Base-by-base conservation (phyloP, 2,888 invertebrate genomes). In the Choreutis nemorana region DNA sequence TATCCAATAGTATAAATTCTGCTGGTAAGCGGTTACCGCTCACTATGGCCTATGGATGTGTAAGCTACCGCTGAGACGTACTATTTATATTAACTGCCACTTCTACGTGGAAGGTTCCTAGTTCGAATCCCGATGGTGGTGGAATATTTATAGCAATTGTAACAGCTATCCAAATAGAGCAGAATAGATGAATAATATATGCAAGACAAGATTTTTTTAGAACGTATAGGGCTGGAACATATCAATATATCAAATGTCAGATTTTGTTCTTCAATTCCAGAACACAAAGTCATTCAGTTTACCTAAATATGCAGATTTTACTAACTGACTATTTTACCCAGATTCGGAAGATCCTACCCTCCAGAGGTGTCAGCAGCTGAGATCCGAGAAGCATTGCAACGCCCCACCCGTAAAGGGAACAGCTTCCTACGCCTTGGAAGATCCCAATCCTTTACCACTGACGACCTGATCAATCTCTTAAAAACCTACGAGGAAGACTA, bases 281-380 rank as follows among this genome's bases (percentile, higher is more conserved):
- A 7, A 18, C 8, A 7, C 5, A 7, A 5, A 18, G 5, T 13
- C 39, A 33, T 25, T 37, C 34, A n/a, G n/a, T n/a, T n/a, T n/a
- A n/a, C n/a, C n/a, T n/a, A n/a, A n/a, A n/a, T n/a, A n/a, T n/a
- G n/a, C n/a, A n/a, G n/a, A n/a, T 30, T 22, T 4, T 27, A 14
- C 25, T 7, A 26, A n/a, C n/a, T n/a, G n/a, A n/a, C n/a, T n/a
- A n/a, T n/a, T n/a, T 23, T 10, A 7, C 29, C 22, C 54, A 78
- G 78, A 38, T 73, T 78, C 9, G 78, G 78, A 28, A 54, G 77
- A 33, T 77, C 78, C 1, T 73, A 66, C 34, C 75, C 73, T 1
- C 50, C 55, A 13, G 73, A 73, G 31, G 58, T 67, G 0, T 66
- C 77, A 28, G 71, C 73, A 2, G 70, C 66, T 0, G 77, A 77